These are phyloP conservation scores for Falcaria lacertinaria DNA, from an alignment of 2,888 invertebrate species.

Conservation along the genomic window DNA sequence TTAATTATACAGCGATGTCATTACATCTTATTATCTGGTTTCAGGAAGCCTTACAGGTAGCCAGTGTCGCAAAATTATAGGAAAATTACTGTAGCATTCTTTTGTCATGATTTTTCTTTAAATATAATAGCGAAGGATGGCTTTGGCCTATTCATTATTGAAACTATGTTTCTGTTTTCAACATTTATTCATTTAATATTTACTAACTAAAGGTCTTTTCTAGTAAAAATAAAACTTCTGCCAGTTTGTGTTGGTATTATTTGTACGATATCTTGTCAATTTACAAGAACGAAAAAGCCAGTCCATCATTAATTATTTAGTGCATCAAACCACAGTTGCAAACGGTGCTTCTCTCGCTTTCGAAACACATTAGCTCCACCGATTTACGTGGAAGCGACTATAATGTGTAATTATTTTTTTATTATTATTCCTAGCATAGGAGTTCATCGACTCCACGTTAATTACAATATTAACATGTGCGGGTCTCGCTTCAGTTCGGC, in stretches of 20 bases:
- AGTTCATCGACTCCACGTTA: constrained; percentile 60
- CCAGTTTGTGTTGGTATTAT: too few species aligned
- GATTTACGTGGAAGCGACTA: constrained; percentile 47
- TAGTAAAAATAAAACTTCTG: too few species aligned
- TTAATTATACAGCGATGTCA: constrained; percentile 8
- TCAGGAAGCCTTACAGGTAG: not conserved
- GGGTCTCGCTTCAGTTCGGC: constrained; percentile 54
- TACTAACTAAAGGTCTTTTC: too few species aligned
- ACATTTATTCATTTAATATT: too few species aligned
- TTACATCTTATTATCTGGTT: constrained; percentile 1
- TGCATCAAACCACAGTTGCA: constrained; percentile 18
- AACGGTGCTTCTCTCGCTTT: constrained; percentile 29
- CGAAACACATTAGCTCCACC: constrained; percentile 39
- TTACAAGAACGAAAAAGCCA: not conserved
- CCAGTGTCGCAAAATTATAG: not conserved
- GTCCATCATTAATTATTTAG: constrained; percentile 10
- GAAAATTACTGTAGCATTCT: not conserved
- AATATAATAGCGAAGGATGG: too few species aligned
- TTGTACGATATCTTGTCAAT: too few species aligned
- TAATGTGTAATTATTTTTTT: constrained; percentile 62
- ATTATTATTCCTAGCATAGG: constrained; percentile 46
- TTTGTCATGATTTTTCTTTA: not conserved
- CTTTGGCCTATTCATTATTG: too few species aligned
- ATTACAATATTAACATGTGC: constrained; percentile 64
- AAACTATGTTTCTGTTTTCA: too few species aligned